Base-by-base conservation (phyloP, 2,888 invertebrate genomes). In the Drosophila mercatorum region DNA sequence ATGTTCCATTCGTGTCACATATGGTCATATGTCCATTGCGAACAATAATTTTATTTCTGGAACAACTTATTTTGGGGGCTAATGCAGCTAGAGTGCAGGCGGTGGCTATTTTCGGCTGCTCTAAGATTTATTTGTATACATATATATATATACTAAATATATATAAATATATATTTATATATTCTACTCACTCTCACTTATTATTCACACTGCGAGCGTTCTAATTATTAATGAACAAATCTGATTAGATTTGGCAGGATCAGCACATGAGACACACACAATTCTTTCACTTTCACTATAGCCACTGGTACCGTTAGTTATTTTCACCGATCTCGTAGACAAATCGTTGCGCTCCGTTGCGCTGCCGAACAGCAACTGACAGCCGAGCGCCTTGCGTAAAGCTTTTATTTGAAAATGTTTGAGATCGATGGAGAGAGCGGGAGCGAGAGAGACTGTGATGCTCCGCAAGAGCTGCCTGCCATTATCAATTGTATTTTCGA, bases 351-450 rank as follows among this genome's bases (percentile, higher is more conserved):
- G 83, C 70, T 70, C 60, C 78, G 71, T 71, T 69, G 81, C 87
- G 81, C 87, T 64, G 73, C 81, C 83, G 69, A 82, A 85, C 72
- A 79, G 73, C 78, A 72, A 83, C 83, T 83, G 87, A 51, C 75
- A 56, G 72, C 57, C 58, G 67, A 72, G 57, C 51, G 70, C 52
- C 49, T 36, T 36, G 46, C 36, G 49, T 31, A 44, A 68, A 83
- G 75, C 81, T 75, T 86, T 78, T 83, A 83, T 88, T 78, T 44
- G 75, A 70, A 78, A 75, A 69, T 53, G 22, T 46, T 67, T 34
- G 59, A 68, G 17, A 34, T 4, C 6, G 34, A 6, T 10, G 14
- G n/a, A 17, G 3, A 34, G 55, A 4, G 36, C 22, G 57, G 56
- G 72, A 43, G 28, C 46, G 57, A 53, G 44, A 17, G 17, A 14